A percentile compares a stretch with the other conserved stretches of the same genome.
These are phyloP conservation scores for Microctenopoma stevenorrisi DNA, from an alignment of 2,797 vertebrate species.

Conservation along the genomic window DNA sequence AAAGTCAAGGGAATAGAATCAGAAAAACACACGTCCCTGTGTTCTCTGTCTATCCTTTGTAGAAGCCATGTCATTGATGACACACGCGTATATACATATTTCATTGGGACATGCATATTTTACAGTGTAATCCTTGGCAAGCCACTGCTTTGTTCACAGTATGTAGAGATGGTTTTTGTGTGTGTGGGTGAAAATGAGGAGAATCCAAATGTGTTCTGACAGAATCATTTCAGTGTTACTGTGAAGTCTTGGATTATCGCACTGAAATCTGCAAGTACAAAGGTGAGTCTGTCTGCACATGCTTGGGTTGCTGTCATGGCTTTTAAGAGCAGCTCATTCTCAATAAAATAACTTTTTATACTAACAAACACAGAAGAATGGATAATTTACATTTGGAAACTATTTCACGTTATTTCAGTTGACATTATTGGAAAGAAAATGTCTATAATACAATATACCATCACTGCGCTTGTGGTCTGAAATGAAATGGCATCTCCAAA, in stretches of 20 bases:
- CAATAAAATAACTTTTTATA: constrained; percentile 7
- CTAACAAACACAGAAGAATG: neutral
- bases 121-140: constrained; percentile 75
- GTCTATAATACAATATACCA: constrained; percentile 25
- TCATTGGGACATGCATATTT: constrained; percentile 81
- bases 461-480: constrained; percentile 5
- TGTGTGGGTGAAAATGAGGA: constrained; percentile 46
- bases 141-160: constrained; percentile 71
- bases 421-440: constrained; percentile 9
- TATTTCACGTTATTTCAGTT: constrained; percentile 4
- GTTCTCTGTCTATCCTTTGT: constrained; percentile 64
- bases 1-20: constrained; percentile 72
- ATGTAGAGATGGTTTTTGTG: constrained; percentile 44
- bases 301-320: constrained; percentile 6
- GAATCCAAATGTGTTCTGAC: constrained; percentile 45
- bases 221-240: constrained; percentile 18
- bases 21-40: constrained; percentile 62
- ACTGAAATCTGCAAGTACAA: constrained; percentile 13
- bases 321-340: neutral
- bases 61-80: constrained; percentile 77
- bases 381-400: neutral
- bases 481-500: constrained; percentile 39
- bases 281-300: neutral
- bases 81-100: constrained; percentile 79
- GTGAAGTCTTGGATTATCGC: constrained; percentile 43